A percentile compares a stretch with the other conserved stretches of the same genome.
Conservation (phyloP, 2,113 vertebrate genomes). For the Coracopsis vasa region DNA sequence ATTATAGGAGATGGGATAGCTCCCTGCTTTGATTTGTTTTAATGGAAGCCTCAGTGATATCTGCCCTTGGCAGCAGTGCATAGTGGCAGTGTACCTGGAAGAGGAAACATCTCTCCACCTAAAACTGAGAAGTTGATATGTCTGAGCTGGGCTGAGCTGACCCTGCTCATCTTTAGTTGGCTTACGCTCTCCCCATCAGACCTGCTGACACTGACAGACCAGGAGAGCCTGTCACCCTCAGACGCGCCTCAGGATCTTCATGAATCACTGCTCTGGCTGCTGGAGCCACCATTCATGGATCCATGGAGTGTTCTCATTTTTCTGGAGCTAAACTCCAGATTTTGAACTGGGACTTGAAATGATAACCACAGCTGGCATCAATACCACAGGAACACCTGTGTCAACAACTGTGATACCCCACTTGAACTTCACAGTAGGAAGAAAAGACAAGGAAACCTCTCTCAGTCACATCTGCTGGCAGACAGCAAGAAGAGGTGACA, state of each 20-base stretch:
- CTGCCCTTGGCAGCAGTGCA: neutral
- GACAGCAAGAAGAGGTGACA: neutral
- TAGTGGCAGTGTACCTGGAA: neutral
- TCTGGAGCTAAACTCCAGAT: neutral
- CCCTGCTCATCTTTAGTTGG: neutral
- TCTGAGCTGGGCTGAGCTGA: neutral
- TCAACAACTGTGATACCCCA: neutral
- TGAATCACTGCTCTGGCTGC: neutral
- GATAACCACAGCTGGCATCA: neutral
- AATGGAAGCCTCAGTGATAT: neutral
- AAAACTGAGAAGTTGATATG: neutral
- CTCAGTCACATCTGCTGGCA: neutral
- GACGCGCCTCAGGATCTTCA: neutral
- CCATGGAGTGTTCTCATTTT: neutral
- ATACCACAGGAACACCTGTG: fast-evolving
- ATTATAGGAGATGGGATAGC: neutral
- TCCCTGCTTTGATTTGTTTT: neutral
- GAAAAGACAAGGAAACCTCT: neutral
- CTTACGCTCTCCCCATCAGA: neutral
- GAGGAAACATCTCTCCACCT: neutral
- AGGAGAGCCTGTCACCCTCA: neutral
- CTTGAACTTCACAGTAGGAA: neutral
- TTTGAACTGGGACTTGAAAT: neutral
- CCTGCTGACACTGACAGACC: neutral
- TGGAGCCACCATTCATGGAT: neutral